phyloP scores from a whole-genome alignment of 2,888 invertebrate genomes.

The Falcaria lacertinaria region DNA sequence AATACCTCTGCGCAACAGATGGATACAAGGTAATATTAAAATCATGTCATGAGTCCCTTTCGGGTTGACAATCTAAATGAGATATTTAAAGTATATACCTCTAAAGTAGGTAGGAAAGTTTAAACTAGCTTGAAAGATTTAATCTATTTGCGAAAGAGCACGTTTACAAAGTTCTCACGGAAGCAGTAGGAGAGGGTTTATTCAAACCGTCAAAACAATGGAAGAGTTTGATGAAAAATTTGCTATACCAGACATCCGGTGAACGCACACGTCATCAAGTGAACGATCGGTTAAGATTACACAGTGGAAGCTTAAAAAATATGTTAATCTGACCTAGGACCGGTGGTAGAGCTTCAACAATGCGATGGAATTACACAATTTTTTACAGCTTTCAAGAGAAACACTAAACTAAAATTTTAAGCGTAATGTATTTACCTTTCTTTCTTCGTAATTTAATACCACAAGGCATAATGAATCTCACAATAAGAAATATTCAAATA shows the following conservation, averaged over 20 bases:
- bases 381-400: too few relatives aligned
- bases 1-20: too few relatives aligned
- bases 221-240: constrained; percentile 16
- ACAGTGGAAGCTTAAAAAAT: neutral
- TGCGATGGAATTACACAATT: too few relatives aligned
- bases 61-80: too few relatives aligned
- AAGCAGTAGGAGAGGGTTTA: constrained; percentile 6
- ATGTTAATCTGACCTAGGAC: too few relatives aligned
- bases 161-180: constrained; percentile 20
- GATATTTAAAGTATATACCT: too few relatives aligned
- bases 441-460: constrained; percentile 50
- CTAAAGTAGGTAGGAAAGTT: too few relatives aligned
- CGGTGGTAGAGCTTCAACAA: too few relatives aligned
- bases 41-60: too few relatives aligned
- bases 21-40: too few relatives aligned
- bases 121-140: neutral
- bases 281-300: neutral
- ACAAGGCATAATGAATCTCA: constrained; percentile 42
- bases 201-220: constrained; percentile 12
- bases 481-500: constrained; percentile 25
- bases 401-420: neutral
- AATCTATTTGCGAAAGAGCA: neutral
- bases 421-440: constrained; percentile 39
- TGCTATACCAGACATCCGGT: neutral
- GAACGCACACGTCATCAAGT: neutral